Conservation (phyloP, 2,797 vertebrate genomes). For the Siniperca obscura region DNA sequence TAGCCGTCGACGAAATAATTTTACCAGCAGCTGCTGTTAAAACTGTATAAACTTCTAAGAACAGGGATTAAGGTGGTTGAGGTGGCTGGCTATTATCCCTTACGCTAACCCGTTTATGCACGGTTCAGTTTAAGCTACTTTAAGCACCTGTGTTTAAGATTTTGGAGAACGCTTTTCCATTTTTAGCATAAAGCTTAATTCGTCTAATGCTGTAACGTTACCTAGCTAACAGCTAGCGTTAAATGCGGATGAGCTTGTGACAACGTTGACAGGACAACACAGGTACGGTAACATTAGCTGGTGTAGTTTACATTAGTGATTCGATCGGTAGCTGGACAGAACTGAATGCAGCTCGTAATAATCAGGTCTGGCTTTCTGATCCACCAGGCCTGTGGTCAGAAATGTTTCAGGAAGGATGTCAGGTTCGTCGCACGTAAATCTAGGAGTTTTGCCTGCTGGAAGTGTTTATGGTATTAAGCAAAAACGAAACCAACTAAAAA, state of each 20-base stretch:
- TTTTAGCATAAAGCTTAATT: background rate
- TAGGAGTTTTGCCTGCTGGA: slow-evolving; percentile 5
- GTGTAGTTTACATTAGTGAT: background rate
- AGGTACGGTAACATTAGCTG: slow-evolving; percentile 22
- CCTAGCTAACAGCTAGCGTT: background rate
- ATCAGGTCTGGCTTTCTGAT: slow-evolving; percentile 15
- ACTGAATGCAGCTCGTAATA: slow-evolving; percentile 9
- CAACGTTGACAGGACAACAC: slow-evolving; percentile 27
- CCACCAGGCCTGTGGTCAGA: slow-evolving; percentile 24
- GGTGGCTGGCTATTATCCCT: background rate
- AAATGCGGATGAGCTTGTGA: slow-evolving; percentile 18
- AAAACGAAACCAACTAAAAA: slow-evolving; percentile 55
- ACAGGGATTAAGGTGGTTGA: no score
- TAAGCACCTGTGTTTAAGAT: background rate
- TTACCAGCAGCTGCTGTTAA: slow-evolving; percentile 2
- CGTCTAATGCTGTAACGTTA: background rate
- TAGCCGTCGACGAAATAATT: slow-evolving; percentile 30
- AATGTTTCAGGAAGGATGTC: slow-evolving; percentile 19
- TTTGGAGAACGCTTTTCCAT: background rate
- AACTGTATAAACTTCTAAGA: slow-evolving; percentile 5
- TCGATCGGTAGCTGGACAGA: background rate
- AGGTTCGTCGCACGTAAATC: slow-evolving; percentile 23
- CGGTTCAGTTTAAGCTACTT: background rate
- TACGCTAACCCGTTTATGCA: no score
- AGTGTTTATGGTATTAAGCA: background rate